Base-by-base conservation (phyloP, 2,113 vertebrate genomes). In the Monopterus albus region DNA sequence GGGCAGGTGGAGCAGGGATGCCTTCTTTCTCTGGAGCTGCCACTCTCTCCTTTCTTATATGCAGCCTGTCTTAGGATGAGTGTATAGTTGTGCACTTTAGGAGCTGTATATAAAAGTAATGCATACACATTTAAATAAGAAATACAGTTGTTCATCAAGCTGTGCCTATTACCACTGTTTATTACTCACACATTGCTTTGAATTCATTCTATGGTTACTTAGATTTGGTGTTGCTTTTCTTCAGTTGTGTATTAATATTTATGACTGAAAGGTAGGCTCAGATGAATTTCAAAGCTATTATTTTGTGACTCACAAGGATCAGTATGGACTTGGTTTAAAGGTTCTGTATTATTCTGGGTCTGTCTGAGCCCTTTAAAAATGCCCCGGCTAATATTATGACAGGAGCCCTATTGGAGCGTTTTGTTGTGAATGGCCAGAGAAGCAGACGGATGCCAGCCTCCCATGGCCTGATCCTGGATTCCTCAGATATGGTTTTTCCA, bases 311-410 rank as follows among this genome's bases (percentile, higher is more conserved):
- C 43, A 26, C 25, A 36, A 25, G 17, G 43, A 43, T 33, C 3
- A 18, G 15, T 75, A 70, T 70, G 56, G 52, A 35, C 33, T 29
- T 39, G 36, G 36, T 62, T 64, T 33, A 0, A 55, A 59, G 57
- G 18, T 31, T 13, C 31, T 75, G 53, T 79, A 77, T 70, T 75
- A 83, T 88, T 78, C 76, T 67, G 38, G 38, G 75, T n/a, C 72
- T 74, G 77, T 75, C 65, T 88, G 83, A 69, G 5, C 20, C 42
- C 57, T 85, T 79, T 58, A 72, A 81, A 81, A 87, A 79, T 63
- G 7, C 15, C 65, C 66, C 60, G 49, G 65, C 59, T 87, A 89
- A 90, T 91, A 85, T 91, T 89, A 77, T 91, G 67, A 63, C 79
- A 85, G 74, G 39, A 56, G 25, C 83, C 75, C 62, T 84, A 83